Conservation (phyloP, 2,888 invertebrate genomes). For the Sericinus montela region DNA sequence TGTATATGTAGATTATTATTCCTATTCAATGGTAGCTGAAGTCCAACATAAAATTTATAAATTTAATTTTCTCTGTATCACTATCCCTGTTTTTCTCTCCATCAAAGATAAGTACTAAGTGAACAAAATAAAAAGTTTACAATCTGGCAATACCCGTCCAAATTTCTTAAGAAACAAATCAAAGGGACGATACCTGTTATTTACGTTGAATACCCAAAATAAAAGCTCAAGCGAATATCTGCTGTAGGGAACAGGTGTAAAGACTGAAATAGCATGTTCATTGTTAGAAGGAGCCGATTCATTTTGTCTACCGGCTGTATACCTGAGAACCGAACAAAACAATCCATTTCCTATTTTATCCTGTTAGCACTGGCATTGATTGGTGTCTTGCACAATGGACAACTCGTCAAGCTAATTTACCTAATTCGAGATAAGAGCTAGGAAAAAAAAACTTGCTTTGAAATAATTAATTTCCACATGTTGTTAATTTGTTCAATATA, state of each 20-base stretch:
- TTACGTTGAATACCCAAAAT: conserved; percentile 8
- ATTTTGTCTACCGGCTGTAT: conserved; percentile 15
- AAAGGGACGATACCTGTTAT: conserved; percentile 21
- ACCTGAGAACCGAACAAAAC: conserved; percentile 26
- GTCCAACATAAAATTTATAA: no score
- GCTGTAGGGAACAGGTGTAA: background rate
- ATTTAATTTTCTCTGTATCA: no score
- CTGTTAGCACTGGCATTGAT: conserved; percentile 27
- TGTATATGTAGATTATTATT: no score
- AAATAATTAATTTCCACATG: background rate
- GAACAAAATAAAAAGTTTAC: conserved; percentile 19
- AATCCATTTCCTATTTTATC: conserved; percentile 26
- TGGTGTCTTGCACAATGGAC: conserved; percentile 19
- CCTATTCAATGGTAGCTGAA: no score
- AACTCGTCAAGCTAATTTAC: conserved; percentile 16
- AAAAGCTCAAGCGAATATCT: background rate
- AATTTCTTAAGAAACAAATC: conserved; percentile 20
- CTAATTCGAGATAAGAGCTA: conserved; percentile 19
- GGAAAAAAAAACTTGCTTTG: background rate
- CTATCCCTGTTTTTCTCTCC: background rate
- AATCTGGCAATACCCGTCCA: conserved; percentile 15
- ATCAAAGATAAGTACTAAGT: conserved; percentile 16
- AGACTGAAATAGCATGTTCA: background rate
- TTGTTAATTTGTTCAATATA: no score
- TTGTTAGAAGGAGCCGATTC: background rate